Conservation (phyloP, 2,888 invertebrate species). For the Folsomia manolachei region DNA sequence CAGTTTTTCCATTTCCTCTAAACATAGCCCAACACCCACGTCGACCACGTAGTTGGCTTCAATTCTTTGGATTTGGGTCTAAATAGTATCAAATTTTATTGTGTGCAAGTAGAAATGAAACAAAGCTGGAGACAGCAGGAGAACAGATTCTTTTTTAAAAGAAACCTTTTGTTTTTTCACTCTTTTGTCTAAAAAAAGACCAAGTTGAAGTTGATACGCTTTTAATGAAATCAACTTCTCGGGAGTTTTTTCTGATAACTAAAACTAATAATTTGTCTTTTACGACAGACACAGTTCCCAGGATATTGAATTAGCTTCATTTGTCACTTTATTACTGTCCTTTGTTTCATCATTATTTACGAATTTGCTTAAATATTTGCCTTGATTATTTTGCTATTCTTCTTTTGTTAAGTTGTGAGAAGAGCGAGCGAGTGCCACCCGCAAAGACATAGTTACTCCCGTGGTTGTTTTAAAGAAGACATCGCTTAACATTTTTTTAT, state of each 20-base stretch:
- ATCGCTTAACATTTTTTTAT: too few relatives aligned
- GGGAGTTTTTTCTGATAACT: neutral
- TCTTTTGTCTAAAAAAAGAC: slow-evolving; percentile 7
- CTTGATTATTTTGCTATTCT: too few relatives aligned
- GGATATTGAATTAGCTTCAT: neutral
- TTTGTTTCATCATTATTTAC: neutral
- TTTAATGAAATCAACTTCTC: slow-evolving; percentile 11
- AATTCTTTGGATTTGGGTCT: neutral
- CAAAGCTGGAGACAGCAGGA: neutral
- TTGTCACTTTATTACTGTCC: neutral
- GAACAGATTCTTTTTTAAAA: neutral
- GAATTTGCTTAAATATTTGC: too few relatives aligned
- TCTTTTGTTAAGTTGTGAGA: too few relatives aligned
- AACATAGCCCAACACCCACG: slow-evolving; percentile 29
- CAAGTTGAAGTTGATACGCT: neutral
- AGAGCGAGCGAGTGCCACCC: too few relatives aligned
- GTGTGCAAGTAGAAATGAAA: neutral
- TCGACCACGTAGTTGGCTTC: slow-evolving; percentile 6
- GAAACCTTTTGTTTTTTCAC: slow-evolving; percentile 11
- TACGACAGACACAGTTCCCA: neutral
- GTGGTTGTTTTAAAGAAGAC: too few relatives aligned
- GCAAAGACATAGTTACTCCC: too few relatives aligned
- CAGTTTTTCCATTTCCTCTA: too few relatives aligned
- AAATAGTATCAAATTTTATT: too few relatives aligned
- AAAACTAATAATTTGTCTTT: neutral